Evolutionary conservation across 2,888 invertebrate genomes (phyloP), one percentile per base, ranked within the genome.

Genomic region (Latrodectus elegans): DNA sequence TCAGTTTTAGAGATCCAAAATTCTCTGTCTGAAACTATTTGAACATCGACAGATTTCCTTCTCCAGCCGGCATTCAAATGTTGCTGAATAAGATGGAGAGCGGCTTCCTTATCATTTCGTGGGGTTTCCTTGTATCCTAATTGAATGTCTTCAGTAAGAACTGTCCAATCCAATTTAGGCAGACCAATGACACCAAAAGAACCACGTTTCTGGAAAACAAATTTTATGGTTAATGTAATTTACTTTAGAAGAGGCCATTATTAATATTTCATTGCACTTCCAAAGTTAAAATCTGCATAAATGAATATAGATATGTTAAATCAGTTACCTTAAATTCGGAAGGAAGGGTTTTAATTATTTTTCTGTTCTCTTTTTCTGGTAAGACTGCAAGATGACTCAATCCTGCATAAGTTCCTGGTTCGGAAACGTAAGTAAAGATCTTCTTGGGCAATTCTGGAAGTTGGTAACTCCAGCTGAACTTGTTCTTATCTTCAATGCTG

Each of bases 21-120:
- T 15, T 51, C 17, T 14, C 22, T 49, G n/a, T 52, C 64, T 9
- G 68, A 12, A 8, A 75, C 11, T 9, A 64, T 26, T 1, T 55
- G 72, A 8, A 81, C 52, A 11, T 81, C 73, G 0, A 80, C 26
- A 17, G 76, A 17, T 52, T 55, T 76, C 0, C 70, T 65, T n/a
- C 86, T 75, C 86, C 86, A 87, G n/a, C 86, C 86, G n/a, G 76
- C 55, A 49, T 87, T 87, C 38, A 55, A 51, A 12, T 65, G 38
- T 11, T 65, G 53, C 26, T 11, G 26, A 10, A 72, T 51, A 12
- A 77, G 17, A 14, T 22, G 12, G 0, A 71, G 1, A 8, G 67
- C 6, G 14, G 55, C 8, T 65, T 87, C 76, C 11, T 49, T 17
- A 1, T 53, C 17, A 8, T 2, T 53, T 4, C 49, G 22, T 2